phyloP scores from a whole-genome alignment of 2,113 vertebrate species.

The Tursiops truncatus region DNA sequence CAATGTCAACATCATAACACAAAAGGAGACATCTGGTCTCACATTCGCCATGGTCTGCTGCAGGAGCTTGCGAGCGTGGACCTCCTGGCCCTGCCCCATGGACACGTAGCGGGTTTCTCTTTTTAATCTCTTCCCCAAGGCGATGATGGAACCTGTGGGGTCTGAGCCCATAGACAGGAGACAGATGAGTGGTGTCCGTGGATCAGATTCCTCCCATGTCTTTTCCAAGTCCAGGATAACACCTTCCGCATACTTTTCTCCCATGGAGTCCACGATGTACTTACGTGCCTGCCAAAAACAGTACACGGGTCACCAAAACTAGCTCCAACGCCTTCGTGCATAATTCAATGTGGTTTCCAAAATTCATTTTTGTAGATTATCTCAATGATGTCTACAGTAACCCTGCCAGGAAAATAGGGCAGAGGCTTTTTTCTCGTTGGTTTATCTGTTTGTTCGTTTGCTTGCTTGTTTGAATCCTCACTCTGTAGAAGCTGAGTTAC shows the following conservation, averaged over 20 bases:
- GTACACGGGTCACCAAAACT: background rate
- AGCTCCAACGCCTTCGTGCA: background rate
- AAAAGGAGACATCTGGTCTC: conserved; percentile 65
- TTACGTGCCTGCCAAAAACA: conserved; percentile 90
- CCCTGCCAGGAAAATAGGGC: background rate
- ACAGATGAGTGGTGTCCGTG: conserved; percentile 93
- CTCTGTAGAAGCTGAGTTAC: background rate
- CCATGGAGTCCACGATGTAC: conserved; percentile 93
- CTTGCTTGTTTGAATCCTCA: background rate
- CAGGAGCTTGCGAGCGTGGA: conserved; percentile 93
- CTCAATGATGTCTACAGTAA: background rate
- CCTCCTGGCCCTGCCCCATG: conserved; percentile 98
- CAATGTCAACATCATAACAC: background rate
- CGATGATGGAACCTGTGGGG: conserved; percentile 94
- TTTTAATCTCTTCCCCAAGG: conserved; percentile 92
- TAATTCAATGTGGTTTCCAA: background rate
- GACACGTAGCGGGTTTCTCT: conserved; percentile 92
- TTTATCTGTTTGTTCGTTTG: background rate
- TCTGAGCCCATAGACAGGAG: conserved; percentile 98
- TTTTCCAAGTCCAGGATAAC: conserved; percentile 93
- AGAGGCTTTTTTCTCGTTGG: background rate
- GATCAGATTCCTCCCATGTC: conserved; percentile 95
- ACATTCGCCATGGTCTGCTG: conserved; percentile 94
- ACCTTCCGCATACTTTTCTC: conserved; percentile 92
- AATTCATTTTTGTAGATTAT: background rate